Evolutionary conservation across 2,888 invertebrate species (phyloP), one percentile per base, ranked within the genome.

Genomic region (Acanthosoma haemorrhoidale): DNA sequence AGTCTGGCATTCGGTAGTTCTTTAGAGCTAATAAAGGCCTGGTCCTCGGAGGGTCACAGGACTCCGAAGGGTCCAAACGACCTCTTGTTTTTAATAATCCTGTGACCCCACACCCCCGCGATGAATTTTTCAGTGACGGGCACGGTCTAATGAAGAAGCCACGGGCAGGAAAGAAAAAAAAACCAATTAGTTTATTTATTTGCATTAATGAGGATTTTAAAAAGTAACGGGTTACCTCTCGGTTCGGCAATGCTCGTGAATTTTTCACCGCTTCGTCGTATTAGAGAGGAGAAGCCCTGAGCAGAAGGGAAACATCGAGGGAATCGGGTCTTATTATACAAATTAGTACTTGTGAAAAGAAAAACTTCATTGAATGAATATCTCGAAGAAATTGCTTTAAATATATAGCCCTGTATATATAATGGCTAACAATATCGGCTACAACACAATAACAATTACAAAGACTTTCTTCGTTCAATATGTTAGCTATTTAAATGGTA

Each of bases 131-230:
- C 64, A 51, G 29, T 25, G 25, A 64, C 21, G 39, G 25, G 29
- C 41, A 36, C 61, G 11, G 25, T 32, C 64, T 64, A 64, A 64
- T 64, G 39, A 64, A 64, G 39, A n/a, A n/a, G n/a, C n/a, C n/a
- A n/a, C 41, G 21, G 8, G 6, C 8, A 29, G 39, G 29, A 11
- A 16, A 43, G 11, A 39, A 41, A 64, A 64, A 29, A 67, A 51
- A 34, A 31, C 16, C 51, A 57, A 67, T 51, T 51, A 67, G 25
- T 32, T 67, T 51, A 67, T 67, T 67, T 51, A 67, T 67, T 67
- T 67, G 67, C 21, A 67, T 67, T 67, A 67, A 67, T 67, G 67
- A 67, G 51, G 34, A 32, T 31, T 51, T 67, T 51, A 57, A 67
- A 67, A 67, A 64, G 64, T 64, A 64, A 64, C 64, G 11, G 9